Evolutionary conservation across 2,888 invertebrate genomes (phyloP), one percentile per base, ranked within the genome.

Genomic region (Thalpophila matura): DNA sequence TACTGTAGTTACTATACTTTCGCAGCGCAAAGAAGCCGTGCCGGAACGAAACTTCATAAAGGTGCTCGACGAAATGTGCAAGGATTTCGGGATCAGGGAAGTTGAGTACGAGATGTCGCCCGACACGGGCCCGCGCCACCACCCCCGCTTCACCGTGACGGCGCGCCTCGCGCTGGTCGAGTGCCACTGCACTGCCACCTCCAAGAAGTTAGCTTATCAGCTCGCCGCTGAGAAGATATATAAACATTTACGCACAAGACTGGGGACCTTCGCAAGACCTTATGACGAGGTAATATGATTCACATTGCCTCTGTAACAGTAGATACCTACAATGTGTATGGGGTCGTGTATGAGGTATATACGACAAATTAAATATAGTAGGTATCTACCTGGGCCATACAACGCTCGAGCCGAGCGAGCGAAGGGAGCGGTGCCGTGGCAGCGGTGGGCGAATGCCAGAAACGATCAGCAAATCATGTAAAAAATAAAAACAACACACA

Each of bases 191-290:
- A 10, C 4, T 0, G 61, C 29, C 3, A 0, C 10, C 0, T 5
- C 42, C 4, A 51, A n/a, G 22, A 42, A 3, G 1, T 9, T 12
- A 7, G 61, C 61, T 1, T 2, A 14, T 0, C 18, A 64, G 5
- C 24, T 43, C 0, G 61, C 61, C 1, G 61, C 61, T 7, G 61
- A 64, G 29, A 42, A 51, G 7, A 22, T 61, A 2, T 64, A 64
- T 10, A 18, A 2, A 10, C 18, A 61, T 51, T 29, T 61, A 2
- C 29, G 35, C 24, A 26, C 18, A 0, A 16, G 7, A 14, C 33
- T 60, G 3, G n/a, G 3, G 5, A 2, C 12, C 0, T 14, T 14
- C 33, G 33, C 33, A 3, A 1, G 3, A 3, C 4, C 2, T 42
- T 51, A 14, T 6, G 10, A 61, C 6, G 53, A 61, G 29, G 61